Conservation (phyloP, 2,113 vertebrate species). For the Hydropotes inermis region DNA sequence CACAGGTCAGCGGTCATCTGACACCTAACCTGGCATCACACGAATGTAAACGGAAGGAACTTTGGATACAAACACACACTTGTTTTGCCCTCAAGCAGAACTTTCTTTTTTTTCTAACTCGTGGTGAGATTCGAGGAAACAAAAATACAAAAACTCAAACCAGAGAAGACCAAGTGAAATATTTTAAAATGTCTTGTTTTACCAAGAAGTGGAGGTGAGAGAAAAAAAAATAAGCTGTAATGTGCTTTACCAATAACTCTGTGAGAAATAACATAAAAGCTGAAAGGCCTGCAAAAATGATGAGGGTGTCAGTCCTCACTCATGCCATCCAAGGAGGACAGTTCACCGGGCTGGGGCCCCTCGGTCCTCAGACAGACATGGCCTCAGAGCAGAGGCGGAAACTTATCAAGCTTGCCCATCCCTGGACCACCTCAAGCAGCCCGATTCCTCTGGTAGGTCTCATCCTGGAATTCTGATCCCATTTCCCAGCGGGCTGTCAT, state of each 20-base stretch:
- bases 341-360: neutral
- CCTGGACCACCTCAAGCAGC: neutral
- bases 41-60: neutral
- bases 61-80: neutral
- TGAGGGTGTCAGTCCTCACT: neutral
- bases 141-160: neutral
- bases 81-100: neutral
- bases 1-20: accelerated
- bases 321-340: neutral
- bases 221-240: neutral
- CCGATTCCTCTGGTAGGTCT: too few species aligned
- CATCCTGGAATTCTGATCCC: neutral
- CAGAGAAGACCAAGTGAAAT: neutral
- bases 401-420: accelerated
- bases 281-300: neutral
- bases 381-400: neutral
- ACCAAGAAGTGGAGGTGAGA: neutral
- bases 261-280: neutral
- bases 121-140: neutral
- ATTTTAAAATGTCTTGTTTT: neutral
- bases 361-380: accelerated
- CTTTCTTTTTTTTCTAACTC: neutral
- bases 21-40: too few species aligned
- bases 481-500: neutral
- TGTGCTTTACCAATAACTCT: neutral